Evolutionary conservation across 2,888 invertebrate species (phyloP).

Genomic region (Coremacera marginata): DNA sequence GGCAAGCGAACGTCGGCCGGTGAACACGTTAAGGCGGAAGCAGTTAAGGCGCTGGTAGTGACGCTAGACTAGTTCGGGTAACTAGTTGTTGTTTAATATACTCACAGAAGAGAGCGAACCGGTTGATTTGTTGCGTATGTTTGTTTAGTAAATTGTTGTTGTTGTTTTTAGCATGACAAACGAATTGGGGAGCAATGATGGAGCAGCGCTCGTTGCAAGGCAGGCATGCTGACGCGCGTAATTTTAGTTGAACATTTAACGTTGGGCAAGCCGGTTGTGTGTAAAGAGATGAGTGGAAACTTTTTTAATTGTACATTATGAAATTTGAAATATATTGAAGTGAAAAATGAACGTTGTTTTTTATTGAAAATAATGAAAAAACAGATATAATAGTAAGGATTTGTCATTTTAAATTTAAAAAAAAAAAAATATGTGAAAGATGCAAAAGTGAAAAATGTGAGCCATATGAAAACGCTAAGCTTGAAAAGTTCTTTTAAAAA

Average conservation of each 20-base stretch:
- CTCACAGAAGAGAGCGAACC: no score
- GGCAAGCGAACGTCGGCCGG: slow-evolving; percentile 44
- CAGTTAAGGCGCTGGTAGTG: slow-evolving; percentile 5
- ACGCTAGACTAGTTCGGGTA: not conserved
- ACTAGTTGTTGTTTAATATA: slow-evolving; percentile 9
- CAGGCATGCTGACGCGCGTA: slow-evolving; percentile 43
- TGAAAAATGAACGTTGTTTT: not conserved
- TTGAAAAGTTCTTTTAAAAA: not conserved
- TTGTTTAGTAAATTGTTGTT: not conserved
- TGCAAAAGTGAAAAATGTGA: not conserved
- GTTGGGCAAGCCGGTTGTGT: slow-evolving; percentile 45
- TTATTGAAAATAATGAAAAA: not conserved
- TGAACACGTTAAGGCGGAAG: slow-evolving; percentile 45
- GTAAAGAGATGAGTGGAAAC: not conserved
- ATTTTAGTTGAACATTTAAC: slow-evolving; percentile 44
- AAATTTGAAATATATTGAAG: not conserved
- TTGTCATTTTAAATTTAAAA: not conserved
- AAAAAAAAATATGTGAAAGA: not conserved
- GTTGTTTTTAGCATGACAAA: not conserved
- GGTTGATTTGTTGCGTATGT: no score
- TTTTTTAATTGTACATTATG: not conserved
- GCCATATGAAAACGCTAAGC: not conserved
- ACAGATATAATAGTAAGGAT: no score
- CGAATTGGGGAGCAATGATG: not conserved
- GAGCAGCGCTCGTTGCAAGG: slow-evolving; percentile 9